Percentiles rank a stretch among this genome's conserved stretches.
These are phyloP conservation scores for Limnephilus rhombicus DNA, from an alignment of 2,888 invertebrate genomes.

Conservation along the genomic window DNA sequence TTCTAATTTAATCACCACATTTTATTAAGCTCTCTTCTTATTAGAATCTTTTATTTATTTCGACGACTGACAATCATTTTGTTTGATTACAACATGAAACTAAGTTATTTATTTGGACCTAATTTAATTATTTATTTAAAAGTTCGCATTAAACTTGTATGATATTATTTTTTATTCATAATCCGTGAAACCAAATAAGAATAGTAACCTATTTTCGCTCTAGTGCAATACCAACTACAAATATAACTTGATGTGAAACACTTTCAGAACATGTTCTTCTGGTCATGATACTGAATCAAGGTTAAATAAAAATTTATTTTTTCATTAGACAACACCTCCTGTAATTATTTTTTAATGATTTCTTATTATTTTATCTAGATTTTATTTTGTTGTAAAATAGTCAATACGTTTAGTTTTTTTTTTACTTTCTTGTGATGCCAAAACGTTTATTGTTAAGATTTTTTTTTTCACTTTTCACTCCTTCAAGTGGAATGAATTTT, in stretches of 20 bases:
- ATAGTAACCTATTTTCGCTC: background rate
- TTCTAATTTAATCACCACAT: background rate
- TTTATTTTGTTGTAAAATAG: slow-evolving; percentile 51
- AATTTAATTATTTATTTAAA: background rate
- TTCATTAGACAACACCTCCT: background rate
- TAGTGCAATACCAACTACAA: background rate
- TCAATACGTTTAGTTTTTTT: slow-evolving; percentile 61
- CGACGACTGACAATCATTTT: background rate
- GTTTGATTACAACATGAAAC: background rate
- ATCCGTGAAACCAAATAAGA: background rate
- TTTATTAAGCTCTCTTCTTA: background rate
- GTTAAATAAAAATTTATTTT: background rate
- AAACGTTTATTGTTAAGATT: slow-evolving; percentile 61
- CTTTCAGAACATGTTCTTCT: background rate
- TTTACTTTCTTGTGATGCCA: slow-evolving; percentile 60
- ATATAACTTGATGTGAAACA: background rate
- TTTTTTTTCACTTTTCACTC: slow-evolving; percentile 51
- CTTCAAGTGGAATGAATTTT: background rate
- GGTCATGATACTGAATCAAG: background rate
- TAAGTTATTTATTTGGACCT: background rate
- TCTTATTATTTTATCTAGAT: background rate
- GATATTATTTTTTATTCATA: background rate
- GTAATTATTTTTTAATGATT: background rate
- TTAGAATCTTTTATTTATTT: background rate
- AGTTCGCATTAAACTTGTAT: background rate